Conservation (phyloP, 2,113 vertebrate species). For the Rhynchopsitta pachyrhyncha region DNA sequence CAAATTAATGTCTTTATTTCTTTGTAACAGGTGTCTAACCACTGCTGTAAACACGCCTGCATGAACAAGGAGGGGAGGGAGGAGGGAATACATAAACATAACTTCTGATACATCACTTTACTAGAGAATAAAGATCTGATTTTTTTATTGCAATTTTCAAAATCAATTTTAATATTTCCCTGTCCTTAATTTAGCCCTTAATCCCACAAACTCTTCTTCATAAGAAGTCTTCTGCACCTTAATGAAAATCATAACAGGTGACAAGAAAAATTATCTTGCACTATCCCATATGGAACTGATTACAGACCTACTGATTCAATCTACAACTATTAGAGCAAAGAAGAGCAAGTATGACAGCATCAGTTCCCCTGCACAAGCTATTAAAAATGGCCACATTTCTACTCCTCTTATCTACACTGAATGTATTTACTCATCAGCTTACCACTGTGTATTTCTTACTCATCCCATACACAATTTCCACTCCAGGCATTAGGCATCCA, state of each 20-base stretch:
- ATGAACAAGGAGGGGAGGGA: not conserved
- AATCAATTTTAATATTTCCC: not conserved
- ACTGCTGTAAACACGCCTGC: not conserved
- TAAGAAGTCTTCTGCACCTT: not conserved
- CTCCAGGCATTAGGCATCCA: not conserved
- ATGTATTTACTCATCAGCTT: not conserved
- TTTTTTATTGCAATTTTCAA: not conserved
- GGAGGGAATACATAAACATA: not conserved
- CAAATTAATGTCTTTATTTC: not conserved
- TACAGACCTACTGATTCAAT: not conserved
- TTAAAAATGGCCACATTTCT: not conserved
- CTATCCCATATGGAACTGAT: not conserved
- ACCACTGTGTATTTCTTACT: not conserved
- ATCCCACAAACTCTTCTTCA: not conserved
- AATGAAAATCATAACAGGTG: not conserved
- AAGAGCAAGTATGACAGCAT: not conserved
- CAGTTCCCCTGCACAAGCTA: not conserved
- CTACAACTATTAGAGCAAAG: not conserved
- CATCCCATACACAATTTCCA: not conserved
- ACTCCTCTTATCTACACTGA: not conserved
- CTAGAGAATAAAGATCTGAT: not conserved
- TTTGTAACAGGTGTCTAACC: not conserved
- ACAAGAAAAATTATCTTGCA: not conserved
- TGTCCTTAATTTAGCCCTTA: not conserved
- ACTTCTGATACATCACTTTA: not conserved